A percentile compares a stretch with the other conserved stretches of the same genome.
phyloP scores from a whole-genome alignment of 2,113 vertebrate genomes.

The Oenanthe melanoleuca region DNA sequence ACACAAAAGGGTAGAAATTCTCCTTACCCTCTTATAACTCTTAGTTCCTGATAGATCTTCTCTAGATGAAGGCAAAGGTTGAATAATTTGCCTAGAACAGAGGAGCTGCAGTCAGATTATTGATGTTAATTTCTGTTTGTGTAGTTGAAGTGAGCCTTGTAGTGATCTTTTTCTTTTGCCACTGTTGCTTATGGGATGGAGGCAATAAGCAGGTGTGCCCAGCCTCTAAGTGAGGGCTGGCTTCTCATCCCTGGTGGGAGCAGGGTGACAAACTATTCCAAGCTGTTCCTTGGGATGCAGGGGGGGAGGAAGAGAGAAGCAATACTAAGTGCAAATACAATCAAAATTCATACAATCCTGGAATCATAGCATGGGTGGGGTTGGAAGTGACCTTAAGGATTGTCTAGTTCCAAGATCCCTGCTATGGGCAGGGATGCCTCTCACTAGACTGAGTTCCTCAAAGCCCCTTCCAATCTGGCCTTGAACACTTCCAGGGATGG shows the following conservation, averaged over 20 bases:
- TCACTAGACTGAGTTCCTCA: background rate
- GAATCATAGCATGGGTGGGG: background rate
- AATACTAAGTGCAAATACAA: background rate
- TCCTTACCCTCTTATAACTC: background rate
- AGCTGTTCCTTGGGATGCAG: fast-evolving
- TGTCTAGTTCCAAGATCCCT: background rate
- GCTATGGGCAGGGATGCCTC: background rate
- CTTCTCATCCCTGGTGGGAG: background rate
- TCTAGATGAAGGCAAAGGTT: background rate
- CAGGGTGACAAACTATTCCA: background rate
- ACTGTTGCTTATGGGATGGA: background rate
- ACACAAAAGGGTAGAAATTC: background rate
- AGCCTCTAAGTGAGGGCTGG: background rate
- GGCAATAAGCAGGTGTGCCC: background rate
- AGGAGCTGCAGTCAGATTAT: background rate
- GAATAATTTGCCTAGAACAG: background rate
- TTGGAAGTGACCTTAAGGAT: background rate
- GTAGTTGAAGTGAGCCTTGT: background rate
- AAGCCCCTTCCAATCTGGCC: background rate
- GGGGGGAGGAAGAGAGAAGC: background rate
- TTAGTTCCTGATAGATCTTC: background rate
- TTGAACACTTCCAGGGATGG: background rate
- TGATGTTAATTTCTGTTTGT: background rate
- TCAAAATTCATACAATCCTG: background rate
- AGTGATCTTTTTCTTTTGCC: background rate